A percentile compares a stretch with the other conserved stretches of the same genome.
Conservation (phyloP, 2,888 invertebrate genomes). For the Sphaerophoria rueppellii region DNA sequence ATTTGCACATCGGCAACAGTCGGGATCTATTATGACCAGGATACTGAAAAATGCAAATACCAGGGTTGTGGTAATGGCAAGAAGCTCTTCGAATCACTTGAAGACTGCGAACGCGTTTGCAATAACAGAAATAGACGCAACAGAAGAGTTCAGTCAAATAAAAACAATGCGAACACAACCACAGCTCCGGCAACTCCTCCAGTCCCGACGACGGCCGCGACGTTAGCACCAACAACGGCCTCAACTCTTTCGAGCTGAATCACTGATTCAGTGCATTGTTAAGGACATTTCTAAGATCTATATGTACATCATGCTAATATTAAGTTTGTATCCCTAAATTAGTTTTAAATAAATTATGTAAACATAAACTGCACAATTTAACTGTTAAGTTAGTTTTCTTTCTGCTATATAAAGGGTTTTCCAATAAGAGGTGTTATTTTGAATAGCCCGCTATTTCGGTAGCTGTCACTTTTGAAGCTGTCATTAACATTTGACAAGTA, state of each 20-base stretch:
- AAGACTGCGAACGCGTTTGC: constrained; percentile 80
- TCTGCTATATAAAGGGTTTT: background rate
- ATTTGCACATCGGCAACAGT: constrained; percentile 78
- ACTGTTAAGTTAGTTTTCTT: no score
- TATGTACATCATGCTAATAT: background rate
- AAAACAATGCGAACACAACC: constrained; percentile 6
- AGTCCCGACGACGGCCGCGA: background rate
- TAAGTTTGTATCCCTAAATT: background rate
- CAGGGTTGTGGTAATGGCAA: constrained; percentile 78
- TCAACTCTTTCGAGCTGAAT: constrained; percentile 8
- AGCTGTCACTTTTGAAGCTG: no score
- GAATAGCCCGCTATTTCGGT: no score
- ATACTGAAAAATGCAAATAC: constrained; percentile 79
- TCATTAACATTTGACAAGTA: no score
- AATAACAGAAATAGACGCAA: constrained; percentile 76
- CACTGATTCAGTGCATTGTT: background rate
- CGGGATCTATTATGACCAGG: constrained; percentile 79
- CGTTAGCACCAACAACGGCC: background rate
- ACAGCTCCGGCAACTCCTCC: background rate
- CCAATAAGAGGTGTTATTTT: no score
- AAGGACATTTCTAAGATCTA: background rate
- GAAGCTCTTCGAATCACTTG: constrained; percentile 77
- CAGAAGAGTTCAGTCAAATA: constrained; percentile 39
- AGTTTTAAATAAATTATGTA: constrained; percentile 38
- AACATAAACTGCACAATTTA: background rate